Evolutionary conservation across 2,113 vertebrate genomes (phyloP), one percentile per base, ranked within the genome.

Genomic region (Psephotus haematonotus): DNA sequence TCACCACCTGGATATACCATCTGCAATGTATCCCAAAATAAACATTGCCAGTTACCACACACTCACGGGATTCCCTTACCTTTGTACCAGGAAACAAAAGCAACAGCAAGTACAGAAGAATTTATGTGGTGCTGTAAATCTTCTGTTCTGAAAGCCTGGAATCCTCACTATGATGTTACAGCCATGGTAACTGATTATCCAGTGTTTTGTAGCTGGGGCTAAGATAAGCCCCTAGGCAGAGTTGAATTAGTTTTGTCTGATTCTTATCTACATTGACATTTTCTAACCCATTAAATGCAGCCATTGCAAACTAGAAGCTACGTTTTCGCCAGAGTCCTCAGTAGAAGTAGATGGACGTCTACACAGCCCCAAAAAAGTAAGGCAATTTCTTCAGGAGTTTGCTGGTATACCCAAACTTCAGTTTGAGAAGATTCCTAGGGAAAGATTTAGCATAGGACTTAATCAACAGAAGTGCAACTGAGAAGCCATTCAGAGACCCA

Each of bases 61-160:
- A 53, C 75, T 85, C 87, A 31, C 24, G 67, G 60, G 68, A 93
- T 93, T 90, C 86, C 79, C 71, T 88, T 67, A 60, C 90, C 39
- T 88, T 86, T 92, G 43, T 43, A 55, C 59, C 27, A 86, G 53
- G 33, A 93, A 90, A 77, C 71, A 86, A 94, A 93, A 88, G 23
- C 59, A 92, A 74, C 11, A 86, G 10, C 35, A 82, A 91, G 11
- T 44, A 35, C 35, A 70, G 55, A 90, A 80, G 59, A 86, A 90
- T 85, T 81, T 88, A 47, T 78, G 19, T 60, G 43, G 39, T 6
- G 7, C 23, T 90, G n/a, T 71, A 93, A 95, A 74, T 92, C 63
- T 91, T 88, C 28, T 10, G 2, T 82, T 93, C 41, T 44, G 13
- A 43, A 88, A 71, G 39, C 17, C 79, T 89, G 86, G 55, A 92